Percentiles rank a stretch among this genome's conserved stretches.
phyloP scores from a whole-genome alignment of 2,113 vertebrate genomes.

The Hyperopisus bebe region DNA sequence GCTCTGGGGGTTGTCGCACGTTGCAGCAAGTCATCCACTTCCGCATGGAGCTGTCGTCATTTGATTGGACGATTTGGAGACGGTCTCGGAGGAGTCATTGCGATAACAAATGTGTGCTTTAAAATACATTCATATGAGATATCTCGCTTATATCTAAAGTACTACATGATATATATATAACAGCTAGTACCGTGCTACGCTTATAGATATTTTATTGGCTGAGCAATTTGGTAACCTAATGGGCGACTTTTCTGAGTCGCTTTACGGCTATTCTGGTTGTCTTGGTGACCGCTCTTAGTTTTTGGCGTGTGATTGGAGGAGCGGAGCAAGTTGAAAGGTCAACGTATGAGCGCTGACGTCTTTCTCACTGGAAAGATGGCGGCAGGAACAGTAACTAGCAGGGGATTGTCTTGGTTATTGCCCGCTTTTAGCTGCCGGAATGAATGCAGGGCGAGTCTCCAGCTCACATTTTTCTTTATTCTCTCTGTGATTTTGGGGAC shows the following conservation, averaged over 20 bases:
- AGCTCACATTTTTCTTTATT: constrained; percentile 31
- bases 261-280: constrained; percentile 11
- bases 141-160: background rate
- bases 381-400: constrained; percentile 35
- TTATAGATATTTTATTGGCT: background rate
- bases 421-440: constrained; percentile 28
- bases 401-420: constrained; percentile 27
- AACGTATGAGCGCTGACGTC: constrained; percentile 62
- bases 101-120: background rate
- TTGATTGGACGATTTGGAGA: constrained; percentile 12
- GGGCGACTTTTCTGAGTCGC: background rate
- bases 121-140: background rate
- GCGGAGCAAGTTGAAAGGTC: constrained; percentile 44
- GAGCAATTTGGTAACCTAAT: background rate
- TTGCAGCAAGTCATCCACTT: background rate
- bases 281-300: constrained; percentile 14
- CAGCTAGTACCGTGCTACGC: background rate
- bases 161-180: background rate
- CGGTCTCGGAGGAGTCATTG: background rate
- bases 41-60: constrained; percentile 18
- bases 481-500: constrained; percentile 37
- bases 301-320: constrained; percentile 52
- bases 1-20: background rate
- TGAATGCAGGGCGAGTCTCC: constrained; percentile 23
- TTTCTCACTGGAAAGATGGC: constrained; percentile 63